Evolutionary conservation across 2,113 vertebrate species (phyloP), one percentile per base, ranked within the genome.

Genomic region (Planiliza haematocheilus): DNA sequence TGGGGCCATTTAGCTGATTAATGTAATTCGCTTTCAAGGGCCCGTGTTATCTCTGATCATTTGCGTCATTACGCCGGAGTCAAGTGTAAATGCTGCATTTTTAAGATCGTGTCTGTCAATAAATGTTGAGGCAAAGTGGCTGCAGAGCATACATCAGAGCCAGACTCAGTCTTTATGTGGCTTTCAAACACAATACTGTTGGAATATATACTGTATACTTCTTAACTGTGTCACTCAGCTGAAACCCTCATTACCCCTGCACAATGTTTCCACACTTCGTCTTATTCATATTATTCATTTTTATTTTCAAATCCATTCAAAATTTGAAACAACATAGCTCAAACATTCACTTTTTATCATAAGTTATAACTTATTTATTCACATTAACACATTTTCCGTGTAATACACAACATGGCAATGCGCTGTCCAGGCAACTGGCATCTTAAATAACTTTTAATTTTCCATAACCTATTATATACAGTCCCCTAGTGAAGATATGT

Each of bases 11-110:
- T 95, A 95, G 91, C 91, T 92, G 93, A 93, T 97, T 96, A 97
- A 95, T 95, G 92, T 95, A 95, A 97, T 96, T 95, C 91, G 87
- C 89, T 94, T 94, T 96, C 94, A 95, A 97, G 96, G 94, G 96
- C 91, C 94, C 93, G 88, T 95, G 94, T 95, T 96, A 95, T 94
- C 94, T 93, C 94, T 94, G 94, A 96, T 97, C 94, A 96, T 97
- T 96, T 96, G 93, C 94, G 92, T 95, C 94, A 96, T 97, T 97
- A 98, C 93, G 93, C 90, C 74, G 82, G 93, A 95, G 95, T 96
- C 95, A 94, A 96, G 96, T 94, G 94, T 93, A 94, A 89, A 95
- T 92, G 94, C 93, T 91, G 91, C 90, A 94, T 95, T 95, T 92
- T 93, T 91, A 90, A 94, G 92, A 92, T 88, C 92, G 90, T 91